Conservation (phyloP, 1,140 invertebrate genomes). For the Drosophila azteca region DNA sequence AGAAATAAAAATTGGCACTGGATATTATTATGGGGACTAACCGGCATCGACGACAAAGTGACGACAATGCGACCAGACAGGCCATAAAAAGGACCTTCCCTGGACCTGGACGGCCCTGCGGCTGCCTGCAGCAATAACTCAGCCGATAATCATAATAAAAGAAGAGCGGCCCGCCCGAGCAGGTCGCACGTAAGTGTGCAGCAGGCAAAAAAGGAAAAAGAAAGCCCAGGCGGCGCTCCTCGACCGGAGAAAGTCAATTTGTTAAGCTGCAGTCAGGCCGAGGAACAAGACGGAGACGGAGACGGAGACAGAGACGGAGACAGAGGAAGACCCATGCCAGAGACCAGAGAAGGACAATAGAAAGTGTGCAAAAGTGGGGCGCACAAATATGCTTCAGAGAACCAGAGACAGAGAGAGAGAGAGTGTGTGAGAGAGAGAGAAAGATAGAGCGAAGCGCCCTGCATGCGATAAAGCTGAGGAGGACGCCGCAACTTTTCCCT, state of each 20-base stretch:
- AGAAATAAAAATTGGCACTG: constrained; percentile 50
- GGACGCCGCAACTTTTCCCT: constrained; percentile 61
- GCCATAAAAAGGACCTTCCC: constrained; percentile 37
- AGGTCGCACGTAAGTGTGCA: constrained; percentile 65
- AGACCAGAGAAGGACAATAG: constrained; percentile 31
- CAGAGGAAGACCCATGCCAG: not conserved
- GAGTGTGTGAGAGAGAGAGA: not conserved
- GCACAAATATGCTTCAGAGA: constrained; percentile 61
- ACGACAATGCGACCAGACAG: constrained; percentile 74
- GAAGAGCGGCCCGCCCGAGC: constrained; percentile 23
- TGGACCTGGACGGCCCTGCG: constrained; percentile 28
- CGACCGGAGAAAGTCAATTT: constrained; percentile 80
- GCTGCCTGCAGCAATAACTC: constrained; percentile 77
- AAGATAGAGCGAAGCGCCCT: constrained; percentile 9
- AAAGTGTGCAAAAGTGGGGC: constrained; percentile 56
- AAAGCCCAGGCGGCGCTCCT: constrained; percentile 52
- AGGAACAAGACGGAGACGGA: not conserved
- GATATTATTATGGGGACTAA: constrained; percentile 63
- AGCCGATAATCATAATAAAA: constrained; percentile 79
- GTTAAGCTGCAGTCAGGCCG: constrained; percentile 69
- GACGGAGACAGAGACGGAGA: not conserved
- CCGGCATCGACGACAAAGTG: constrained; percentile 64
- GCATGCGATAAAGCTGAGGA: constrained; percentile 52
- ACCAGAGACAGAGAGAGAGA: not conserved
- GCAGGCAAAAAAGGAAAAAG: constrained; percentile 52